Base-by-base conservation (phyloP, 2,113 vertebrate genomes). In the Aleadryas rufinucha region DNA sequence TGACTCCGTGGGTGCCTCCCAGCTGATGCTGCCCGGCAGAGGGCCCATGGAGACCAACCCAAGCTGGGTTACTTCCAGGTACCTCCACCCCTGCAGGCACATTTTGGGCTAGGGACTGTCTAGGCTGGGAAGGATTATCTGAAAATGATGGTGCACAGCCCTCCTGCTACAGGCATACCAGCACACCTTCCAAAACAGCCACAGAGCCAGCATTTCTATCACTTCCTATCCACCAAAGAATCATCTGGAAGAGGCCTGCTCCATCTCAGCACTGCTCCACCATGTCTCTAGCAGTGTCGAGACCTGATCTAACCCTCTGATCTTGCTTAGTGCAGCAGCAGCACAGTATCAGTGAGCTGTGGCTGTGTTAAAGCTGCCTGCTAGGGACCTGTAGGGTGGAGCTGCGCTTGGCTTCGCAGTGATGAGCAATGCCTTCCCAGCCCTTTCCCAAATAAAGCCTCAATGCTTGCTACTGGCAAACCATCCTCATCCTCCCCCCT, bases 401-500 rank as follows among this genome's bases (percentile, higher is more conserved):
- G 69, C 64, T 26, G 44, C 0, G 0, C 60, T 39, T 16, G 33
- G 28, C 64, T 31, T 49, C 42, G 19, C 11, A 1, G 16, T 20
- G 17, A 45, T 22, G 4, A 57, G 52, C 77, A 39, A 7, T 1
- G 8, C 33, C 70, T 82, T 87, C 53, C 22, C 69, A 71, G 49
- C 26, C 27, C n/a, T 52, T 87, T 83, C 66, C 90, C 87, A 91
- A 85, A 85, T 52, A 91, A 88, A 92, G 69, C 41, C 75, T 84
- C 37, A 33, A 45, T 35, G 53, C 61, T 70, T 23, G 17, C 13
- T 94, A 24, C 57, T 64, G 74, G 50, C 31, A 2, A 28, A 20
- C 30, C 26, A 37, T 45, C 61, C 31, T 33, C 0, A 0, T 47
- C 27, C 21, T 53, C 11, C 22, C 4, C 21, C 11, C n/a, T 2